Conservation (phyloP, 2,113 vertebrate genomes). For the Cisticola juncidis region DNA sequence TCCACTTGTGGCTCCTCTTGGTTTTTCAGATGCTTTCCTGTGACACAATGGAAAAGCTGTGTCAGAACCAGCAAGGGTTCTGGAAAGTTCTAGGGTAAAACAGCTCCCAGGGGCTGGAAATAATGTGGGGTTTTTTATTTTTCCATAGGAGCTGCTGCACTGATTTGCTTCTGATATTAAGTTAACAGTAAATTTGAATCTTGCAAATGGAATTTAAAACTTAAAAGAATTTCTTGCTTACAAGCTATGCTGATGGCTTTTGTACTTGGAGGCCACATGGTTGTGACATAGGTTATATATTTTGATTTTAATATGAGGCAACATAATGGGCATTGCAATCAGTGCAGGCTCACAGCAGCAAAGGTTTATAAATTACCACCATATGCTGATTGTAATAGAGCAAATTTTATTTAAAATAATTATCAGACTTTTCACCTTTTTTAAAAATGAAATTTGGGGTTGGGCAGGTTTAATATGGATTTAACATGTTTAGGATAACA, state of each 20-base stretch:
- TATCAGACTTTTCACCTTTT: constrained; percentile 22
- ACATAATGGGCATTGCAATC: not conserved
- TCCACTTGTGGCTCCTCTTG: not conserved
- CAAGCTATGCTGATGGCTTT: not conserved
- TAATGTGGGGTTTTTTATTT: not conserved
- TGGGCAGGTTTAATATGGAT: constrained; percentile 17
- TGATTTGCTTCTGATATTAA: not conserved
- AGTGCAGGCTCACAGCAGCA: not conserved
- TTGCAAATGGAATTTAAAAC: not conserved
- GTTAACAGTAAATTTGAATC: not conserved
- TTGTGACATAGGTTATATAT: not conserved
- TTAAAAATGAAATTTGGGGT: not conserved
- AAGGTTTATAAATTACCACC: constrained; percentile 17
- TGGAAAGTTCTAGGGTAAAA: not conserved
- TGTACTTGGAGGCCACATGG: not conserved
- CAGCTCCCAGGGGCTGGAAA: not conserved
- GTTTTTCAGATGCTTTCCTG: not conserved
- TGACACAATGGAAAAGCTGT: not conserved
- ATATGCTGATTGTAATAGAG: constrained; percentile 6
- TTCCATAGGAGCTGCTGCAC: not conserved
- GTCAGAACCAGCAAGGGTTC: not conserved
- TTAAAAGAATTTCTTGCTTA: not conserved
- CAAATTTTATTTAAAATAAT: constrained; percentile 33
- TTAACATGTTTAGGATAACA: not conserved
- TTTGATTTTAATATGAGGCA: constrained; percentile 17